Conservation (phyloP, 2,113 vertebrate genomes). For the Thunnus thynnus region DNA sequence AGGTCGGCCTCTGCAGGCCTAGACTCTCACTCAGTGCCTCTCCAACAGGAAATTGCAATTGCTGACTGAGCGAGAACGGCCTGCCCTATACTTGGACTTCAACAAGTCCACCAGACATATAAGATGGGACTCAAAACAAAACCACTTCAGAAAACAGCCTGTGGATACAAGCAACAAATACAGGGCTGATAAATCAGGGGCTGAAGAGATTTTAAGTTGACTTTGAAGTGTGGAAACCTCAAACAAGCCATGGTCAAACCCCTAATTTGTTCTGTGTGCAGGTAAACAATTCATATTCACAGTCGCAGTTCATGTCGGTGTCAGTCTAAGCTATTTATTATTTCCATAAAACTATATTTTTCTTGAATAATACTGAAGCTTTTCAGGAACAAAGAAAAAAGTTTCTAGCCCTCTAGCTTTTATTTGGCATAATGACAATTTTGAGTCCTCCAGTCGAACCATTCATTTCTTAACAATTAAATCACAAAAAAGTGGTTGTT, state of each 20-base stretch:
- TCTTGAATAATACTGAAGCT: background rate
- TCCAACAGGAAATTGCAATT: constrained; percentile 10
- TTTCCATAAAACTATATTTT: background rate
- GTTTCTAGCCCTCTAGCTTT: background rate
- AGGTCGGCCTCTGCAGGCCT: background rate
- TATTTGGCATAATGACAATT: background rate
- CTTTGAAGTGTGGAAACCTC: background rate
- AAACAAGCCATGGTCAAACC: background rate
- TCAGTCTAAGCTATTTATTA: background rate
- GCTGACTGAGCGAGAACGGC: background rate
- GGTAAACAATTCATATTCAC: background rate
- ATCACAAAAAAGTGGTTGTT: background rate
- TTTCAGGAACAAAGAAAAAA: background rate
- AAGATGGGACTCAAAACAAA: background rate
- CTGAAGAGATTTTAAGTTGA: background rate
- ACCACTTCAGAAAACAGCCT: background rate
- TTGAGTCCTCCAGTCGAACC: background rate
- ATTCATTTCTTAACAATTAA: background rate
- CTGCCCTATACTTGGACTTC: constrained; percentile 10
- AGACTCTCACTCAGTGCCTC: background rate
- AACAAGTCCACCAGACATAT: background rate
- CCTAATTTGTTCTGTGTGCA: background rate
- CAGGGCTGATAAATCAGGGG: background rate
- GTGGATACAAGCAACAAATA: background rate
- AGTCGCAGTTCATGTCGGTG: background rate